These are phyloP conservation scores for Ceramica pisi DNA, from an alignment of 2,888 invertebrate species.

Conservation along the genomic window DNA sequence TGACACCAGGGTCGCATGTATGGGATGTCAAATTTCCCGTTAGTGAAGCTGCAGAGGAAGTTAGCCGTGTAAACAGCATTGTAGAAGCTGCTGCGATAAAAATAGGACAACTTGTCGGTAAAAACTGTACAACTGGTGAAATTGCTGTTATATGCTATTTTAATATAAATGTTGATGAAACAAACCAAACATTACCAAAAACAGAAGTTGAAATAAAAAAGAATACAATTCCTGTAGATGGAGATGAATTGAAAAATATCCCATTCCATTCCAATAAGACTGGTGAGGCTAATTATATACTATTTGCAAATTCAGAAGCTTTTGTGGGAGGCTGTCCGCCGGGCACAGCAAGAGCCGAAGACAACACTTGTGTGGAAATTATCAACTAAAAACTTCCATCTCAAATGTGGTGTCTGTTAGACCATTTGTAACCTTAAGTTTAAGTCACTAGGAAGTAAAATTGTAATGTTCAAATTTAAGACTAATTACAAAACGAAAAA, in stretches of 20 bases:
- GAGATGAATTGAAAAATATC: background rate
- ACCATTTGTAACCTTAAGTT: background rate
- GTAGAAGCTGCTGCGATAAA: background rate
- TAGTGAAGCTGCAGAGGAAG: background rate
- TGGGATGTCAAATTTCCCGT: background rate
- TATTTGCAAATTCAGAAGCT: background rate
- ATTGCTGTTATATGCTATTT: background rate
- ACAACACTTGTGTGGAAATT: constrained; percentile 20
- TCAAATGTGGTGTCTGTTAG: background rate
- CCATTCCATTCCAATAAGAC: too few relatives aligned
- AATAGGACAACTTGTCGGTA: background rate
- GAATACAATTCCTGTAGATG: background rate
- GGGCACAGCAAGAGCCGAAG: constrained; percentile 34
- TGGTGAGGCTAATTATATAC: background rate
- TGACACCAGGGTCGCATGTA: background rate
- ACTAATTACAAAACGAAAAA: background rate
- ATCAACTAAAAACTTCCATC: background rate
- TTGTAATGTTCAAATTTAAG: background rate
- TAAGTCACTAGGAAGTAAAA: background rate
- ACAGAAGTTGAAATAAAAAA: constrained; percentile 1
- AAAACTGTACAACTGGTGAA: background rate
- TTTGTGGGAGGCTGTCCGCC: constrained; percentile 29
- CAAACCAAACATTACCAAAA: background rate
- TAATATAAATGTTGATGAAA: background rate
- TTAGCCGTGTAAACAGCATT: background rate